Percentiles rank a stretch among this genome's conserved stretches.
phyloP scores from a whole-genome alignment of 2,113 vertebrate species.

The Aspiorhynchus laticeps region DNA sequence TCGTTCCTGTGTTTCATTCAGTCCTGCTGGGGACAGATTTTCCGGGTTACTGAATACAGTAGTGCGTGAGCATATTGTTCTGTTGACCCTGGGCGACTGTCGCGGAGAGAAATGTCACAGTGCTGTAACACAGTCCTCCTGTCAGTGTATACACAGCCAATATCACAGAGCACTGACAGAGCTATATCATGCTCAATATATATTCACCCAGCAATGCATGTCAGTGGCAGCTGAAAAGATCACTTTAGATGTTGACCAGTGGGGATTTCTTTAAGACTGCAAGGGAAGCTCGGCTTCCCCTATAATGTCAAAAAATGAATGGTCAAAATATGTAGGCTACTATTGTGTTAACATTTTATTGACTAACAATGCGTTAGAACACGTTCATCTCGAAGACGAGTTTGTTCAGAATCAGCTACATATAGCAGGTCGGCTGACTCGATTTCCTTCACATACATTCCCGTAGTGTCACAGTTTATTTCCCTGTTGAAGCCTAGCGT shows the following conservation, averaged over 20 bases:
- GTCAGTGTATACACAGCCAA: not conserved
- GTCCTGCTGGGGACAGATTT: constrained; percentile 21
- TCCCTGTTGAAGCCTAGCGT: too few relatives aligned
- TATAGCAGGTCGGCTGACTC: too few relatives aligned
- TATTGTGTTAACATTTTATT: too few relatives aligned
- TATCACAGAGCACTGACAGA: not conserved
- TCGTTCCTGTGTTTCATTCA: not conserved
- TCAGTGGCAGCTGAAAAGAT: constrained; percentile 3
- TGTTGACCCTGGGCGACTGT: constrained; percentile 20
- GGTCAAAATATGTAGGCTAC: too few relatives aligned
- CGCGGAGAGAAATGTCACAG: constrained; percentile 22
- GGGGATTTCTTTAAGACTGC: too few relatives aligned
- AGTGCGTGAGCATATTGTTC: constrained; percentile 1
- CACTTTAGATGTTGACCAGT: not conserved
- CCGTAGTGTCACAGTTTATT: too few relatives aligned
- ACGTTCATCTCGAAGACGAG: too few relatives aligned
- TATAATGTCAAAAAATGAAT: too few relatives aligned
- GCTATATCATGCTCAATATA: not conserved
- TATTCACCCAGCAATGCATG: not conserved
- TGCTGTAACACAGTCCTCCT: not conserved
- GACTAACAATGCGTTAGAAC: too few relatives aligned
- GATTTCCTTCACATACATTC: too few relatives aligned
- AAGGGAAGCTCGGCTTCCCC: too few relatives aligned
- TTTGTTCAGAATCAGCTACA: too few relatives aligned
- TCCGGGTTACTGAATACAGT: constrained; percentile 27